Base-by-base conservation (phyloP, 2,113 vertebrate species). In the Tachysurus fulvidraco region DNA sequence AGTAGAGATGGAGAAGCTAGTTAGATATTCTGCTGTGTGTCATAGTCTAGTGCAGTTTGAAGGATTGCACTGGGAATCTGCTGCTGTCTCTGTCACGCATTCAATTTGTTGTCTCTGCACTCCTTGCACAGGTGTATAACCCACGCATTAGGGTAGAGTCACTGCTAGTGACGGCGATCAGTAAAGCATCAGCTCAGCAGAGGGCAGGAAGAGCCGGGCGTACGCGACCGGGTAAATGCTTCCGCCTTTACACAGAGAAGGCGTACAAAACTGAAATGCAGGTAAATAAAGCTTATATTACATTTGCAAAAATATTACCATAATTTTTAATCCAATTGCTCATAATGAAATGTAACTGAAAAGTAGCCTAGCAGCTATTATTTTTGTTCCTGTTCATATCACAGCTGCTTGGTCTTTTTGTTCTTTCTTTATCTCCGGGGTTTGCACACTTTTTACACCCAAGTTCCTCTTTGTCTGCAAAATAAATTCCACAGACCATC, bases 231-330 rank as follows among this genome's bases (percentile, higher is more conserved):
- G 97, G 98, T 76, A 99, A 99, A 80, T 98, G 97, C 92, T 99
- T 99, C 92, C 95, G 98, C 77, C 96, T 99, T 10, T 99, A 99
- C 90, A 99, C 98, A 0, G 98, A 99, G 93, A 99, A 98, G 90
- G 98, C 98, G 23, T 99, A 99, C 92, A 99, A 98, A 94, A 98
- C 97, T 16, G 98, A 99, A 95, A 99, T 99, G 98, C 98, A 99
- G 97, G 98, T 96, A 87, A 92, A 73, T 60, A 41, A 50, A 44
- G 14, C n/a, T 30, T 16, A 44, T 19, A 13, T 65, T 83, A 19
- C 12, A 23, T 36, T 30, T 41, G 13, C 13, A 65, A 50, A 13
- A 6, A 14, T 23, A 23, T 23, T 44, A 1, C 9, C 12, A 19
- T 69, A 30, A 69, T 7, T 14, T 71, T 41, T 41, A 71, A 67